A percentile compares a stretch with the other conserved stretches of the same genome.
Conservation (phyloP, 2,797 vertebrate species). For the Halcyon chelicuti region DNA sequence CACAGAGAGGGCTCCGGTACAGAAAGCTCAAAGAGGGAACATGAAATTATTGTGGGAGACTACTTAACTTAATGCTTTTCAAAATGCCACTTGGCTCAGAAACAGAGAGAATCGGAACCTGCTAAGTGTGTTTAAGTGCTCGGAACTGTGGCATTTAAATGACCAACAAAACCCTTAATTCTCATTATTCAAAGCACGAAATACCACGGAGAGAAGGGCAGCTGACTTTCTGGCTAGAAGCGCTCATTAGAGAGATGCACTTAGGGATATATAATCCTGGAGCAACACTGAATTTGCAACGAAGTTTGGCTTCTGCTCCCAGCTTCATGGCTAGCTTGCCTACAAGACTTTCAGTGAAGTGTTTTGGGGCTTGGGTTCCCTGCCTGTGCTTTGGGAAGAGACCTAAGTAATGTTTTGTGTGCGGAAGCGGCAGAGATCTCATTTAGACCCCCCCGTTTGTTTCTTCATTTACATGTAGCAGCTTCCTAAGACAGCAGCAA, state of each 20-base stretch:
- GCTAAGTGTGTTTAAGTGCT: conserved; percentile 48
- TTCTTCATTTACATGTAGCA: not conserved
- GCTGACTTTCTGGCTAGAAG: conserved; percentile 28
- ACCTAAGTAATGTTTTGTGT: not conserved
- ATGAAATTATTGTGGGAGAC: conserved; percentile 32
- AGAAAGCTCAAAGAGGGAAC: conserved; percentile 16
- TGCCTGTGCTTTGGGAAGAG: not conserved
- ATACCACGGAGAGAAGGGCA: not conserved
- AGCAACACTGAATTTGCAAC: not conserved
- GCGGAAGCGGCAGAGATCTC: not conserved
- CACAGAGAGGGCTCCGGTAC: not conserved
- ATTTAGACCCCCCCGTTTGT: not conserved
- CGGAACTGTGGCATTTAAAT: conserved; percentile 28
- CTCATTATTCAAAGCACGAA: conserved; percentile 9
- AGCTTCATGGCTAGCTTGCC: not conserved
- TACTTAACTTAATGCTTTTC: conserved; percentile 57
- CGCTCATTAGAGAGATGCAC: conserved; percentile 14
- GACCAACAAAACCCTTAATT: conserved; percentile 24
- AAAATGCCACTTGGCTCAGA: conserved; percentile 48
- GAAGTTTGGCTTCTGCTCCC: not conserved
- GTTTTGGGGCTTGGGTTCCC: not conserved
- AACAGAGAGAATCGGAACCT: conserved; percentile 27
- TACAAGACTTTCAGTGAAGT: not conserved
- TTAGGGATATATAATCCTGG: not conserved
- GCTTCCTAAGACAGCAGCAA: not conserved